Conservation (phyloP, 2,888 invertebrate species). For the Maniola hyperantus region DNA sequence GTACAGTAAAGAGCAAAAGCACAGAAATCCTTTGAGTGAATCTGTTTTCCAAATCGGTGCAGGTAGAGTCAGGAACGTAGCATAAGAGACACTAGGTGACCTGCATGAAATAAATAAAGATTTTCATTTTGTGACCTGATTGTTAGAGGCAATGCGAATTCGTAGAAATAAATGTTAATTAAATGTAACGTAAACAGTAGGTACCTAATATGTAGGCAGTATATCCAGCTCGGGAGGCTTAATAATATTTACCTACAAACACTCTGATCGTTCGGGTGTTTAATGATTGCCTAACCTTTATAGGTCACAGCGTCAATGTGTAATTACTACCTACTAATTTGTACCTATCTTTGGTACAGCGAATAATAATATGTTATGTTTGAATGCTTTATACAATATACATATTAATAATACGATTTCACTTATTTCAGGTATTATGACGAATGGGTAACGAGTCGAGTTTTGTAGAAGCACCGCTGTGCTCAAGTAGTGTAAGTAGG, state of each 20-base stretch:
- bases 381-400: too few species aligned
- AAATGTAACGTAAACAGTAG: background rate
- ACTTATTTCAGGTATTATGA: slow-evolving; percentile 5
- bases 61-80: too few species aligned
- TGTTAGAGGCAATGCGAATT: too few species aligned
- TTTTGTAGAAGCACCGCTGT: background rate
- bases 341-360: too few species aligned
- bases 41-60: too few species aligned
- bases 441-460: background rate
- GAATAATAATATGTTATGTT: too few species aligned
- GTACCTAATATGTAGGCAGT: background rate
- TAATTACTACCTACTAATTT: slow-evolving; percentile 3
- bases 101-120: too few species aligned
- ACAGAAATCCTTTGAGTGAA: too few species aligned
- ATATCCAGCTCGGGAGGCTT: background rate
- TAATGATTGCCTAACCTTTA: slow-evolving; percentile 8
- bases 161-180: background rate
- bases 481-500: background rate
- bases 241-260: slow-evolving; percentile 9
- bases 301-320: background rate
- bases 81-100: too few species aligned
- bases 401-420: background rate
- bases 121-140: too few species aligned
- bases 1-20: too few species aligned
- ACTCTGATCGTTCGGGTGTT: slow-evolving; percentile 11